phyloP scores from a whole-genome alignment of 2,888 invertebrate species.

The Apotomis capreana region DNA sequence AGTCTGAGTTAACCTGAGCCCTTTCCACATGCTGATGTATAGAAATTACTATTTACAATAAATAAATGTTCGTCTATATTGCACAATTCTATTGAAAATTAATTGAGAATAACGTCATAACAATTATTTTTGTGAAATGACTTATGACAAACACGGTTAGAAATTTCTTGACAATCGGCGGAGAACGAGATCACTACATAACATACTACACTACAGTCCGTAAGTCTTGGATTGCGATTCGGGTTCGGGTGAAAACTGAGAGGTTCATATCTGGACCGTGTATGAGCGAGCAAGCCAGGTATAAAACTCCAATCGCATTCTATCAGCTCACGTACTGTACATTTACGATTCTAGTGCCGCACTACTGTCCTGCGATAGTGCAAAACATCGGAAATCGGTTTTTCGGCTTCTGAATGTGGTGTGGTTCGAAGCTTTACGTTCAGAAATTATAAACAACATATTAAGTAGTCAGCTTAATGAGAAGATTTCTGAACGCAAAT shows the following conservation, averaged over 20 bases:
- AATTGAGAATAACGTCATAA: conserved; percentile 65
- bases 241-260: no score
- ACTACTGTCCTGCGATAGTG: not conserved
- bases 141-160: conserved; percentile 77
- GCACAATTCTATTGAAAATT: conserved; percentile 67
- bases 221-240: no score
- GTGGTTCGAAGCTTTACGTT: conserved; percentile 13
- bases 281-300: no score
- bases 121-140: conserved; percentile 53
- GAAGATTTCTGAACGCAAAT: conserved; percentile 30
- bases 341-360: conserved; percentile 14
- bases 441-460: no score
- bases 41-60: conserved; percentile 58
- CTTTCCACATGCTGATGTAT: conserved; percentile 75
- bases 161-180: conserved; percentile 62
- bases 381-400: conserved; percentile 1
- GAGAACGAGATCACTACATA: not conserved
- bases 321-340: no score
- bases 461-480: not conserved
- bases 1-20: conserved; percentile 76
- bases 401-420: no score
- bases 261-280: no score
- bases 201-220: no score
- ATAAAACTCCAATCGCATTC: no score
- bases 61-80: conserved; percentile 57